Conservation (phyloP, 2,113 vertebrate species). For the Macquaria australasica region DNA sequence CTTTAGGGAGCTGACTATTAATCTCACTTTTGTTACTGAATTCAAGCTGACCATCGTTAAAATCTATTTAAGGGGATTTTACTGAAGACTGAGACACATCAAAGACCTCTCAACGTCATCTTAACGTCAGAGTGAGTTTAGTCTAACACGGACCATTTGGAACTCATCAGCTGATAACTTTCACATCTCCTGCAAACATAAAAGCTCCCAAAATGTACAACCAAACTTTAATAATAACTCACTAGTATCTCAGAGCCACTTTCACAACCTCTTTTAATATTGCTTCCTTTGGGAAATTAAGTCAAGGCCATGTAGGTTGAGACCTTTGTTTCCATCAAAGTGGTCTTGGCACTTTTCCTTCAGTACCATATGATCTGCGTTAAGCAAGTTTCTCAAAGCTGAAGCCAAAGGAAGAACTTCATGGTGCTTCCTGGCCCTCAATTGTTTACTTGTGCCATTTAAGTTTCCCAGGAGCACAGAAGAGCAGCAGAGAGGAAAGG, state of each 20-base stretch:
- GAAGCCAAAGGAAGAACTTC: slow-evolving; percentile 59
- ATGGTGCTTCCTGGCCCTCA: slow-evolving; percentile 56
- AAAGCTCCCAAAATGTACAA: neutral
- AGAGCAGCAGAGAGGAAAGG: slow-evolving; percentile 34
- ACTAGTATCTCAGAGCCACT: neutral
- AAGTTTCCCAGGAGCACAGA: slow-evolving; percentile 48
- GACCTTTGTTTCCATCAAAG: slow-evolving; percentile 34
- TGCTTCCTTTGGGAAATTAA: slow-evolving; percentile 26
- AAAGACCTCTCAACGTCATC: slow-evolving; percentile 20
- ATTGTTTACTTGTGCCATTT: slow-evolving; percentile 50
- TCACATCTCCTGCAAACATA: neutral
- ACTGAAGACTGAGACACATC: slow-evolving; percentile 6
- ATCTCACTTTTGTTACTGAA: slow-evolving; percentile 2
- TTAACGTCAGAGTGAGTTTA: slow-evolving; percentile 24
- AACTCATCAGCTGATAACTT: slow-evolving; percentile 15
- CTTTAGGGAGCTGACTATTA: slow-evolving; percentile 4
- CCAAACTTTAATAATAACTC: slow-evolving; percentile 1
- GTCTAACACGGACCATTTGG: slow-evolving; percentile 12
- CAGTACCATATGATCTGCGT: slow-evolving; percentile 34
- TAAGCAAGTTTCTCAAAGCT: slow-evolving; percentile 31
- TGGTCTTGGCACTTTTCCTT: slow-evolving; percentile 43
- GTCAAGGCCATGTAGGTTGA: slow-evolving; percentile 23
- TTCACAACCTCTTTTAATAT: slow-evolving; percentile 25
- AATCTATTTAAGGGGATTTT: slow-evolving; percentile 11
- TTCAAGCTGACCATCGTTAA: neutral